phyloP scores from a whole-genome alignment of 2,888 invertebrate species.

The Chrysotoxum bicinctum region DNA sequence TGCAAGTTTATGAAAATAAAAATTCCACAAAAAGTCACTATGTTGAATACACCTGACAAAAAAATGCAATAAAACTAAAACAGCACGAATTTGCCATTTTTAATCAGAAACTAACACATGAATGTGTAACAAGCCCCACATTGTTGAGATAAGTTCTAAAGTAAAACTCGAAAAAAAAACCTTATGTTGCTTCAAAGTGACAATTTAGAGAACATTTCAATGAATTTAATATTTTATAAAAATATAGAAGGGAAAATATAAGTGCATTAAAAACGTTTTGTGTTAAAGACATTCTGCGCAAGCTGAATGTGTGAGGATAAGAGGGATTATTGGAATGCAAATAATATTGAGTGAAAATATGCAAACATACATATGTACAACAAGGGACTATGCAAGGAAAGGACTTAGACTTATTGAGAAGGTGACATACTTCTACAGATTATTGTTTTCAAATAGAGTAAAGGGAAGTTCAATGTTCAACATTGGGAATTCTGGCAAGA shows the following conservation, averaged over 20 bases:
- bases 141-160: not conserved
- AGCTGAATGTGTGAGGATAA: not conserved
- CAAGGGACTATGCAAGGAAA: not conserved
- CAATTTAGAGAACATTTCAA: not conserved
- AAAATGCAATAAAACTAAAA: not conserved
- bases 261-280: not conserved
- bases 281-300: not conserved
- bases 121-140: constrained; percentile 1
- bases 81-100: constrained; percentile 9
- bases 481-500: no score
- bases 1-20: constrained; percentile 1
- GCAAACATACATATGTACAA: not conserved
- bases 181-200: not conserved
- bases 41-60: not conserved
- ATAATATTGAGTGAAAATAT: not conserved
- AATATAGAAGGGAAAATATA: not conserved
- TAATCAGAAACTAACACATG: constrained; percentile 18
- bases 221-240: not conserved
- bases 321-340: not conserved
- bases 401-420: not conserved
- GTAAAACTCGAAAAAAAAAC: not conserved
- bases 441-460: no score
- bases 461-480: no score
- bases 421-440: no score
- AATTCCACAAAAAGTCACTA: not conserved